phyloP scores from a whole-genome alignment of 2,888 invertebrate genomes.

The Protophormia terraenovae region DNA sequence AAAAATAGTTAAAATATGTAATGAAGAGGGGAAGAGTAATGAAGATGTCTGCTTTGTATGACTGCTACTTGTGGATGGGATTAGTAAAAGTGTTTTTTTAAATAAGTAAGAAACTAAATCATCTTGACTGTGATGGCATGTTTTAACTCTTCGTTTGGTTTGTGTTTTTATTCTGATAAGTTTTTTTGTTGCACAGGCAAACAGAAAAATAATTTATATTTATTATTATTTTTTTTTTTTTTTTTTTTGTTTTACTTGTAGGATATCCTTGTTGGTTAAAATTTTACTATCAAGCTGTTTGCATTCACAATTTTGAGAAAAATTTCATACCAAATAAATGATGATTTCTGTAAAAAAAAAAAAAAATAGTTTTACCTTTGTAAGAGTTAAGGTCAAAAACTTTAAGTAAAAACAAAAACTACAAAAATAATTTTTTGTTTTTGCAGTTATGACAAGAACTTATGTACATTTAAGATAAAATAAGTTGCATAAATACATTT shows the following conservation, averaged over 20 bases:
- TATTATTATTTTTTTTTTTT: neutral
- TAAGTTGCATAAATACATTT: no score
- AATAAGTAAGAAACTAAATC: conserved; percentile 50
- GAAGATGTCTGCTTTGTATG: neutral
- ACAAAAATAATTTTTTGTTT: no score
- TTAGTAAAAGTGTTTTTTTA: conserved; percentile 58
- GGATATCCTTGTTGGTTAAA: conserved; percentile 57
- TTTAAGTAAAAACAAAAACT: neutral
- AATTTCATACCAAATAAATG: conserved; percentile 32
- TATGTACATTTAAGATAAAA: no score
- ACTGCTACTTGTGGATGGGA: conserved; percentile 38
- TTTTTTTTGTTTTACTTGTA: neutral
- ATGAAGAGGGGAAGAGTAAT: neutral
- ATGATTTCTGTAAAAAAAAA: conserved; percentile 29
- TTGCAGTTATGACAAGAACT: no score
- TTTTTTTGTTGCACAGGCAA: neutral
- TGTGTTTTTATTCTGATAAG: conserved; percentile 7
- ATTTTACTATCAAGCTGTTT: conserved; percentile 55
- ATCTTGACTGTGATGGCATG: conserved; percentile 48
- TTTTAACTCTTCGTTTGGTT: conserved; percentile 55
- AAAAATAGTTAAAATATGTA: neutral
- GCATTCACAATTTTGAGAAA: conserved; percentile 40
- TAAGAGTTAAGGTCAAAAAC: neutral
- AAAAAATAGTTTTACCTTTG: conserved; percentile 6
- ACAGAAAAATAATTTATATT: neutral